phyloP scores from a whole-genome alignment of 1,140 invertebrate species.

The Asobara japonica region DNA sequence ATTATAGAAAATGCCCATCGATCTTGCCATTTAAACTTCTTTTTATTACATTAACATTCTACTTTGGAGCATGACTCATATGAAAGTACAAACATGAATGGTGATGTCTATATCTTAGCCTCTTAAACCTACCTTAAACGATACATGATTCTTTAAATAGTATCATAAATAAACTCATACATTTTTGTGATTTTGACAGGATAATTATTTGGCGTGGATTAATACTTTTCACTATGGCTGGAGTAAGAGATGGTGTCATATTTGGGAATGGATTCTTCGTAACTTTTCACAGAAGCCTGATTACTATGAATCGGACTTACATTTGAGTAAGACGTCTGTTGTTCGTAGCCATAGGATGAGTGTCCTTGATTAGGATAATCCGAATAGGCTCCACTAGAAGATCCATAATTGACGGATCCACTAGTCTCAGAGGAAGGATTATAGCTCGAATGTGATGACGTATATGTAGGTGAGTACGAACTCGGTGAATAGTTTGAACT shows the following conservation, averaged over 20 bases:
- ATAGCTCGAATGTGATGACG: conserved; percentile 29
- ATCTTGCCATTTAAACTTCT: background rate
- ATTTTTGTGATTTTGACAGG: background rate
- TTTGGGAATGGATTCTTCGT: conserved; percentile 39
- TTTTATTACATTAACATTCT: background rate
- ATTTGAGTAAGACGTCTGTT: conserved; percentile 50
- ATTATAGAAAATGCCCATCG: background rate
- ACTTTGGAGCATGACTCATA: background rate
- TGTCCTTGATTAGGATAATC: conserved; percentile 39
- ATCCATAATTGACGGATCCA: conserved; percentile 24
- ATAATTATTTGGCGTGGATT: conserved; percentile 14
- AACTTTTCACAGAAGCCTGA: conserved; percentile 43
- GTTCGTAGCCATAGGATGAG: conserved; percentile 41
- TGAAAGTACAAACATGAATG: conserved; percentile 4
- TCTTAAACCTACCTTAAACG: too few relatives aligned
- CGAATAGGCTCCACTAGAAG: conserved; percentile 5
- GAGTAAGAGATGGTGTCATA: conserved; percentile 66
- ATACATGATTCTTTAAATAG: background rate
- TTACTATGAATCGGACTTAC: conserved; percentile 49
- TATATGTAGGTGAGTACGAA: too few relatives aligned
- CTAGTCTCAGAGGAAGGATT: conserved; percentile 31
- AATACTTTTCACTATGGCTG: conserved; percentile 48
- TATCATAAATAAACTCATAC: conserved; percentile 1
- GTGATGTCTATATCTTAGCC: too few relatives aligned
- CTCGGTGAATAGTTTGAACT: conserved; percentile 27